Evolutionary conservation across 2,888 invertebrate genomes (phyloP).

Genomic region (Drosophila formosana): DNA sequence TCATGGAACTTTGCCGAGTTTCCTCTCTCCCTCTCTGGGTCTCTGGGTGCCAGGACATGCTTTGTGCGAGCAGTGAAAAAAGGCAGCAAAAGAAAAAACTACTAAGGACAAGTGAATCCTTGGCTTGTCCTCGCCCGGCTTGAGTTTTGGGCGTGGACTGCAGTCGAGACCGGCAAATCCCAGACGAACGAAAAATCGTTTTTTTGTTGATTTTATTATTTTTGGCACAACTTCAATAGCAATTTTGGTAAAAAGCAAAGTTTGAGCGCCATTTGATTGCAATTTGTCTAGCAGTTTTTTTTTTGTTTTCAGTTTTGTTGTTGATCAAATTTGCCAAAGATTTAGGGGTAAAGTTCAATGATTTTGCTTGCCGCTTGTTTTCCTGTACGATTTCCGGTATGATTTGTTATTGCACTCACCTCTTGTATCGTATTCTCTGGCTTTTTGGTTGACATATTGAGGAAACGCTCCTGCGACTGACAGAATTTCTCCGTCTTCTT

Average conservation of each 20-base stretch:
- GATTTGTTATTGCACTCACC: conserved; percentile 86
- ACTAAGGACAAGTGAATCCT: conserved; percentile 22
- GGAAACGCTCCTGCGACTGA: conserved; percentile 97
- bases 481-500: conserved; percentile 99
- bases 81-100: conserved; percentile 23
- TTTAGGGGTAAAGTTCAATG: conserved; percentile 10
- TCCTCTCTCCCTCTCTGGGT: conserved; percentile 10
- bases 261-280: conserved; percentile 45
- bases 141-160: conserved; percentile 18
- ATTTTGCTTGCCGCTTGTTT: not conserved
- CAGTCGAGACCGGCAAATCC: conserved; percentile 25
- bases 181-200: conserved; percentile 14
- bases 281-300: conserved; percentile 44
- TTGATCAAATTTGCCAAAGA: conserved; percentile 11
- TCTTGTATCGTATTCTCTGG: conserved; percentile 95
- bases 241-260: conserved; percentile 28
- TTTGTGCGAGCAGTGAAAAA: conserved; percentile 28
- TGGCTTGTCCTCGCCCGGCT: conserved; percentile 2
- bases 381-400: not conserved
- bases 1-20: conserved; percentile 59
- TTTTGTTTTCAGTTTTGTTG: too few species aligned
- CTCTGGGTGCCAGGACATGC: not conserved
- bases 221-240: conserved; percentile 38
- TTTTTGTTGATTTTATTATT: not conserved
- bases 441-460: conserved; percentile 96